Evolutionary conservation across 2,797 vertebrate genomes (phyloP).

Genomic region (Microctenopoma lineatum): DNA sequence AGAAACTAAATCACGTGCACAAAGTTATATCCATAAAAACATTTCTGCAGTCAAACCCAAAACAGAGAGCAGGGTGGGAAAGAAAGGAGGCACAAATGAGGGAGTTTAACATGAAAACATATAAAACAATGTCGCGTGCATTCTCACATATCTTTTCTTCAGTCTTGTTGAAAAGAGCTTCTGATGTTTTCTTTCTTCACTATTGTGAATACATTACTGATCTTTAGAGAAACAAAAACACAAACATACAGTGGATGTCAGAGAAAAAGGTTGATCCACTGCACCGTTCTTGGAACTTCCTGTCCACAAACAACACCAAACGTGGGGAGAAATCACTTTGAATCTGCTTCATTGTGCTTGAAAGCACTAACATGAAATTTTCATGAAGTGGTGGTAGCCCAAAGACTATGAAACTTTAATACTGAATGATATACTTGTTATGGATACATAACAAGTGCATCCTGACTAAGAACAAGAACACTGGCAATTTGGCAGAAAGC

Average conservation of each 20-base stretch:
- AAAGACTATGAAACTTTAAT: conserved; percentile 63
- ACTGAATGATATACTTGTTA: conserved; percentile 49
- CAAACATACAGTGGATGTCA: conserved; percentile 4
- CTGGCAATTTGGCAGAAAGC: conserved; percentile 7
- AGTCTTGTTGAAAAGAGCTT: not conserved
- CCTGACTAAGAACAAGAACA: conserved; percentile 34
- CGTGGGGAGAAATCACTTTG: conserved; percentile 48
- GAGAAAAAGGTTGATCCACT: not conserved
- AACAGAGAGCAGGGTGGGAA: not conserved
- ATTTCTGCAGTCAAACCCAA: conserved; percentile 34
- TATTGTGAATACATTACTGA: not conserved
- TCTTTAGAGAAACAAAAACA: not conserved
- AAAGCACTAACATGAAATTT: conserved; percentile 58
- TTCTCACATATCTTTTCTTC: not conserved
- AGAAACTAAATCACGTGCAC: conserved; percentile 34
- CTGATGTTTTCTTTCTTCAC: not conserved
- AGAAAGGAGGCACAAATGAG: conserved; percentile 8
- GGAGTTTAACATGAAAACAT: conserved; percentile 11
- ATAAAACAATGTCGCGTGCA: no score
- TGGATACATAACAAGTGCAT: conserved; percentile 53
- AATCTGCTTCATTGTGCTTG: conserved; percentile 60
- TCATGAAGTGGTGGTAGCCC: conserved; percentile 40
- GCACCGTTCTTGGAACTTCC: conserved; percentile 17
- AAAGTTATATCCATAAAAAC: conserved; percentile 25
- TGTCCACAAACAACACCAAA: conserved; percentile 24